Conservation (phyloP, 1,140 invertebrate species). For the honey bee (Apis mellifera) region Amel_HAv3.1 CM009936.2:17119001-17119500, state of each 20-base stretch:
- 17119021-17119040: too few species aligned
- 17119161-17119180: not conserved
- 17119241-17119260: constrained; percentile 65
- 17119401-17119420: constrained; percentile 37
- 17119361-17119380: constrained; percentile 57
- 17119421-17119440: constrained; percentile 1
- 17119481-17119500: too few species aligned
- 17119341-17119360: constrained; percentile 51
- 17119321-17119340: constrained; percentile 52
- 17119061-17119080: too few species aligned
- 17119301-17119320: constrained; percentile 39
- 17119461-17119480: not conserved
- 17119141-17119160: too few species aligned
- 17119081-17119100: too few species aligned
- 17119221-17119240: constrained; percentile 60
- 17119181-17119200: constrained; percentile 17
- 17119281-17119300: constrained; percentile 54
- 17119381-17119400: constrained; percentile 50
- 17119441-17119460: too few species aligned
- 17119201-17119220: constrained; percentile 55
- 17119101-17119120: too few species aligned
- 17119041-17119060: too few species aligned
- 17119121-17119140: too few species aligned
- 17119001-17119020: too few species aligned
- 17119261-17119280: constrained; percentile 55